phyloP scores from a whole-genome alignment of 2,888 invertebrate species.

The Lepidochitona cinerea region DNA sequence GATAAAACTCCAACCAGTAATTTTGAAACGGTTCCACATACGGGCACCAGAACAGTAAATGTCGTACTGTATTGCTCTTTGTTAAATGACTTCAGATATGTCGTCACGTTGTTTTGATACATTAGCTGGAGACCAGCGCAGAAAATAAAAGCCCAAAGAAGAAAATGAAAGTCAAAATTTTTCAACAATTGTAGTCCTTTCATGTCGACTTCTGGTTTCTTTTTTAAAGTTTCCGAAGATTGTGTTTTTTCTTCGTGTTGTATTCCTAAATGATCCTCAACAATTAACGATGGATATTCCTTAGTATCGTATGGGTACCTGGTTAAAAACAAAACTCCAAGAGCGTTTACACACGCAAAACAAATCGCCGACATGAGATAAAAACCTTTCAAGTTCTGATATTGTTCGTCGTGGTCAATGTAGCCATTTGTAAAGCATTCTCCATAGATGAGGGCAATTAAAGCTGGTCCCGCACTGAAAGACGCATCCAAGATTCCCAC shows the following conservation, averaged over 20 bases:
- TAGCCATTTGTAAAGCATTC: conserved; percentile 40
- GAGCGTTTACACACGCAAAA: conserved; percentile 37
- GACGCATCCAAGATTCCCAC: conserved; percentile 51
- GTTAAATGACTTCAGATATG: conserved; percentile 50
- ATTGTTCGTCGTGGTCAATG: conserved; percentile 37
- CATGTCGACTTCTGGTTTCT: conserved; percentile 24
- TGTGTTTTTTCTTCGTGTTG: not conserved
- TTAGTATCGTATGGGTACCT: conserved; percentile 26
- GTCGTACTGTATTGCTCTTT: conserved; percentile 45
- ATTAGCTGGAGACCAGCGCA: conserved; percentile 53
- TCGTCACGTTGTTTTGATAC: conserved; percentile 50
- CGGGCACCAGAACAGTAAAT: conserved; percentile 47
- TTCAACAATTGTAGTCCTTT: conserved; percentile 43
- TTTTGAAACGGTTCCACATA: conserved; percentile 48
- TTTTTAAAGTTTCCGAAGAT: no score
- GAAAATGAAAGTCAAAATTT: conserved; percentile 48
- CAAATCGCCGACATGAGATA: conserved; percentile 44
- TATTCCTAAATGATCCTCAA: not conserved
- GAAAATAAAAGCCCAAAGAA: conserved; percentile 51
- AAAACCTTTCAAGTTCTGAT: conserved; percentile 51
- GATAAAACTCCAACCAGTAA: conserved; percentile 48
- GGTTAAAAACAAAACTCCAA: conserved; percentile 41
- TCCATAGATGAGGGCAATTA: conserved; percentile 47
- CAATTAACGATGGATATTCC: not conserved
- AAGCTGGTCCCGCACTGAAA: conserved; percentile 53